Conservation (phyloP, 1,140 invertebrate genomes). For the Adelges cooleyi region DNA sequence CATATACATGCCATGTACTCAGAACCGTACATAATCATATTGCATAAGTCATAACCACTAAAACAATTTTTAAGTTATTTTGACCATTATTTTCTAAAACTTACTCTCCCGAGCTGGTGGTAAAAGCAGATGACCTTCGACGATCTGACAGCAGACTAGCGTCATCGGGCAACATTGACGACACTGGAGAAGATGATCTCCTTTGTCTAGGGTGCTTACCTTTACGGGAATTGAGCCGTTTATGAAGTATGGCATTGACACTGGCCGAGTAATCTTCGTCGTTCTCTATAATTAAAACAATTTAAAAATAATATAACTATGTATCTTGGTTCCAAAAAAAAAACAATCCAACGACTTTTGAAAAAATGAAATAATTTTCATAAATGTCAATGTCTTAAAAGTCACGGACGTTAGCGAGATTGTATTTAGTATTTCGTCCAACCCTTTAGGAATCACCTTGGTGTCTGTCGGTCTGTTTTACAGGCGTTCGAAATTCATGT, state of each 20-base stretch:
- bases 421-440: too few species aligned
- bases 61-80: conserved; percentile 7
- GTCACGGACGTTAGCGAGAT: too few species aligned
- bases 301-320: too few species aligned
- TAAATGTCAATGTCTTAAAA: too few species aligned
- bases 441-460: too few species aligned
- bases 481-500: too few species aligned
- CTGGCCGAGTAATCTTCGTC: conserved; percentile 72
- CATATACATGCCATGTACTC: too few species aligned
- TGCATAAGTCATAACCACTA: not conserved
- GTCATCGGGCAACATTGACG: conserved; percentile 42
- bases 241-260: conserved; percentile 64
- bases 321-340: too few species aligned
- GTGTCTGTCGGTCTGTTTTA: too few species aligned
- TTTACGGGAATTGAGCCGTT: conserved; percentile 52
- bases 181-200: conserved; percentile 50
- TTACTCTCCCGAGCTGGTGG: conserved; percentile 75
- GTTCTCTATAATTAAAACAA: conserved; percentile 9
- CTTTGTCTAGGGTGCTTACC: conserved; percentile 47
- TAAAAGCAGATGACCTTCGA: conserved; percentile 64
- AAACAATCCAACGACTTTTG: too few species aligned
- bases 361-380: too few species aligned
- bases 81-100: conserved; percentile 33
- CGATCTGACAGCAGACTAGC: conserved; percentile 43
- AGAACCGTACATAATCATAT: too few species aligned